Evolutionary conservation across 2,888 invertebrate species (phyloP).

Genomic region (Eilema depressum): DNA sequence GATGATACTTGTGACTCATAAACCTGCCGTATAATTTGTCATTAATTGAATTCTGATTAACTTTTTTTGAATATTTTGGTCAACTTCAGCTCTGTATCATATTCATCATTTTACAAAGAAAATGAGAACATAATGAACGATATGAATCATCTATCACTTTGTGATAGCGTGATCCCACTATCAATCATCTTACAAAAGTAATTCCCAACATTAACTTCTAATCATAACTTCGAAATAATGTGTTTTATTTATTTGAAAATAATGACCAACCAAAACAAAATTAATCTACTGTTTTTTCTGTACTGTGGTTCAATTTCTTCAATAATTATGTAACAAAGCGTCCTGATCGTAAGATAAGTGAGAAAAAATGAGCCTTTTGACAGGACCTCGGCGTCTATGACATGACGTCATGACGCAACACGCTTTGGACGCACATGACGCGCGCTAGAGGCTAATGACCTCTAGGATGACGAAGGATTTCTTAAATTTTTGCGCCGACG

Average conservation of each 20-base stretch:
- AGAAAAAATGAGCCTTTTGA: conserved; percentile 65
- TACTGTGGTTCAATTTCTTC: conserved; percentile 52
- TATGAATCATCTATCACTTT: background rate
- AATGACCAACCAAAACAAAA: conserved; percentile 8
- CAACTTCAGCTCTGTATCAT: background rate
- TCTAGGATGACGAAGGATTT: conserved; percentile 13
- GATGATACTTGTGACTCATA: too few species aligned
- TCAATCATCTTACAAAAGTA: conserved; percentile 17
- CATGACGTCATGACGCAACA: conserved; percentile 58
- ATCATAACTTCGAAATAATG: conserved; percentile 12
- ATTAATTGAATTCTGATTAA: background rate
- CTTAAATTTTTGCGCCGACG: conserved; percentile 17
- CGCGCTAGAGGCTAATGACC: conserved; percentile 11
- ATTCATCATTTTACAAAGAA: background rate
- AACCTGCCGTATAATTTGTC: background rate
- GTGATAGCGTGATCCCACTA: background rate
- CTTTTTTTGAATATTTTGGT: background rate
- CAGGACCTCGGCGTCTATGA: conserved; percentile 60
- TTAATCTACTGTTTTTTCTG: conserved; percentile 22
- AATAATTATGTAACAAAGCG: conserved; percentile 70
- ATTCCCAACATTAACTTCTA: conserved; percentile 13
- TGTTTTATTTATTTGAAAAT: conserved; percentile 4
- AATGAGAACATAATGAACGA: background rate
- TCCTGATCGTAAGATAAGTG: conserved; percentile 65
- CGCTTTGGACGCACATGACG: conserved; percentile 34